Conservation (phyloP, 2,888 invertebrate genomes). For the Drosophila pseudotakahashii region DNA sequence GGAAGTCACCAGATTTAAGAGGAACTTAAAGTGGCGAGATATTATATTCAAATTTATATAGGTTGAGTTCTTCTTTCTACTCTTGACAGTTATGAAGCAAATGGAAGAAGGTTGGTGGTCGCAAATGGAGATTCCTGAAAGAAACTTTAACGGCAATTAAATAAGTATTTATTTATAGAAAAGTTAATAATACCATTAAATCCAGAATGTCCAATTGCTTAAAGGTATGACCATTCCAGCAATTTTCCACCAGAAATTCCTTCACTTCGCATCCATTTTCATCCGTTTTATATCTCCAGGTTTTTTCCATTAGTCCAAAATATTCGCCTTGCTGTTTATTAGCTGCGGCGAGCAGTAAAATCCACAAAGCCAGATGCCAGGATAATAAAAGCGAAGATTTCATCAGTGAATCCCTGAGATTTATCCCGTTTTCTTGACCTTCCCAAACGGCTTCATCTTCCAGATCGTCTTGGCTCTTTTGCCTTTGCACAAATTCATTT, state of each 20-base stretch:
- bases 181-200: constrained; percentile 45
- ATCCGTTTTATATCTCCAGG: constrained; percentile 9
- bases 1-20: constrained; percentile 37
- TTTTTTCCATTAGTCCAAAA: background rate
- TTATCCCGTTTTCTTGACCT: background rate
- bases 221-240: background rate
- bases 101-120: constrained; percentile 37
- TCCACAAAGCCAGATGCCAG: constrained; percentile 37
- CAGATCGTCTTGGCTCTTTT: constrained; percentile 24
- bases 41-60: constrained; percentile 11
- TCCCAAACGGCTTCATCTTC: constrained; percentile 49
- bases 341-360: constrained; percentile 50
- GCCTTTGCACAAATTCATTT: constrained; percentile 8
- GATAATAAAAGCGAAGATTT: constrained; percentile 15
- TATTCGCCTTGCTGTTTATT: constrained; percentile 42
- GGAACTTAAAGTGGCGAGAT: constrained; percentile 19
- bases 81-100: constrained; percentile 34
- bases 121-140: constrained; percentile 22
- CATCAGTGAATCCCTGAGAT: background rate
- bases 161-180: background rate
- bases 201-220: constrained; percentile 34
- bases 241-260: background rate
- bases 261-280: background rate
- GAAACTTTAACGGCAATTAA: constrained; percentile 28
- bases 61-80: background rate